Evolutionary conservation across 2,797 vertebrate species (phyloP).

Genomic region (Sphenodon punctatus): DNA sequence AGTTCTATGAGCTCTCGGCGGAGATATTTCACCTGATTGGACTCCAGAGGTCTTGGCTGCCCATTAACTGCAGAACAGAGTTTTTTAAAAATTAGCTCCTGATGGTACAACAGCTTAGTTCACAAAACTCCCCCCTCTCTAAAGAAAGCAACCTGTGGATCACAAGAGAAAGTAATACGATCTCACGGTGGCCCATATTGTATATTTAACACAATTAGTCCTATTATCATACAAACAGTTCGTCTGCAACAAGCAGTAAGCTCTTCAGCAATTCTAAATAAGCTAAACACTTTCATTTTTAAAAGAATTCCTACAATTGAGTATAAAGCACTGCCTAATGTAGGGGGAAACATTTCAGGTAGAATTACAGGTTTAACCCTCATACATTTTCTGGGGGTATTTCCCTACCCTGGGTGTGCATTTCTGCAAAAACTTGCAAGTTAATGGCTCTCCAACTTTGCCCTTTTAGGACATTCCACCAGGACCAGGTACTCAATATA

Average conservation of each 20-base stretch:
- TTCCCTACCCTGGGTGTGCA: no score
- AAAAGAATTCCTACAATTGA: no score
- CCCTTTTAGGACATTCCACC: no score
- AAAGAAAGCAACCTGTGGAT: not conserved
- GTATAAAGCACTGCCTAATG: no score
- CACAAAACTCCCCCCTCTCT: not conserved
- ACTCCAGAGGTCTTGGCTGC: conserved; percentile 95
- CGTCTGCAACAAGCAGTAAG: not conserved
- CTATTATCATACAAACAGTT: not conserved
- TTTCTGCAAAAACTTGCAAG: no score
- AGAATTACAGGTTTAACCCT: not conserved
- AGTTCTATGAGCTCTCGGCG: conserved; percentile 97
- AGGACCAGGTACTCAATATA: no score
- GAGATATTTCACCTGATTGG: conserved; percentile 97
- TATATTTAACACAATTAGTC: not conserved
- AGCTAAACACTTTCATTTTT: no score
- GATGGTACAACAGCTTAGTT: not conserved
- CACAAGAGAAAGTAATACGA: not conserved
- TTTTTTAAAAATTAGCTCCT: conserved; percentile 3
- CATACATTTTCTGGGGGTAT: no score
- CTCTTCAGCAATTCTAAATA: no score
- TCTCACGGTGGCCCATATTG: not conserved
- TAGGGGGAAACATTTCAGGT: not conserved
- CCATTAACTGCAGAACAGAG: conserved; percentile 87
- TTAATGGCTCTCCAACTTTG: no score